Evolutionary conservation across 2,113 vertebrate species (phyloP).

Genomic region (Cyphomyrus discorhynchus): DNA sequence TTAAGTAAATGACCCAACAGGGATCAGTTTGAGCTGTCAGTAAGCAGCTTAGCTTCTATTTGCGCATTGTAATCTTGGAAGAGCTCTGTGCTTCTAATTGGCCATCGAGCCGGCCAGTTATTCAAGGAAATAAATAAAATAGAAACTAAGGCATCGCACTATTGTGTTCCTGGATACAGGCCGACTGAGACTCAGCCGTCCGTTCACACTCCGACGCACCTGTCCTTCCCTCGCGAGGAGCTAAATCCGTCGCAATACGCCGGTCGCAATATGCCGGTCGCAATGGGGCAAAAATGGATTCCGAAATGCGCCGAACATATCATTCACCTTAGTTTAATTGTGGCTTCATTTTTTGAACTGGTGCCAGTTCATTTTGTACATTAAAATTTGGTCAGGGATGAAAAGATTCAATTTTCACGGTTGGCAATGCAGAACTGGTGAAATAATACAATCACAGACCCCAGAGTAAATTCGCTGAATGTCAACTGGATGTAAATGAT

Average conservation of each 20-base stretch:
- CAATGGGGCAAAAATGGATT: slow-evolving; percentile 51
- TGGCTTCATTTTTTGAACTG: slow-evolving; percentile 91
- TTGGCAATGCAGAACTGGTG: slow-evolving; percentile 98
- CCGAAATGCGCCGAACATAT: slow-evolving; percentile 74
- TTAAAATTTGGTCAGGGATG: slow-evolving; percentile 99
- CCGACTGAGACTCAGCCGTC: slow-evolving; percentile 8
- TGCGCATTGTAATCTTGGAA: background rate
- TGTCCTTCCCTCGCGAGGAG: slow-evolving; percentile 32
- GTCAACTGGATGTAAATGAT: slow-evolving; percentile 99
- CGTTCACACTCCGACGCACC: slow-evolving; percentile 1
- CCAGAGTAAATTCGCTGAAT: slow-evolving; percentile 98
- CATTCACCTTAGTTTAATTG: slow-evolving; percentile 99
- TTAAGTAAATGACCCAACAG: background rate
- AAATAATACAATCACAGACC: slow-evolving; percentile 99
- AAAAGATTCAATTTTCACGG: slow-evolving; percentile 99
- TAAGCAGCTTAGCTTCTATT: background rate
- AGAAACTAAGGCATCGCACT: background rate
- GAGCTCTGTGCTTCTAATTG: background rate
- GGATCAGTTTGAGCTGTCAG: background rate
- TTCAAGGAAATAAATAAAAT: background rate
- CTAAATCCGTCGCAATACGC: slow-evolving; percentile 53
- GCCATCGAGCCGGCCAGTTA: background rate
- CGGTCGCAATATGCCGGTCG: slow-evolving; percentile 49
- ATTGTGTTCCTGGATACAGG: slow-evolving; percentile 26
- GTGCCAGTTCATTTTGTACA: slow-evolving; percentile 99